Base-by-base conservation (phyloP, 1,140 invertebrate genomes). In the Drosophila repleta region DNA sequence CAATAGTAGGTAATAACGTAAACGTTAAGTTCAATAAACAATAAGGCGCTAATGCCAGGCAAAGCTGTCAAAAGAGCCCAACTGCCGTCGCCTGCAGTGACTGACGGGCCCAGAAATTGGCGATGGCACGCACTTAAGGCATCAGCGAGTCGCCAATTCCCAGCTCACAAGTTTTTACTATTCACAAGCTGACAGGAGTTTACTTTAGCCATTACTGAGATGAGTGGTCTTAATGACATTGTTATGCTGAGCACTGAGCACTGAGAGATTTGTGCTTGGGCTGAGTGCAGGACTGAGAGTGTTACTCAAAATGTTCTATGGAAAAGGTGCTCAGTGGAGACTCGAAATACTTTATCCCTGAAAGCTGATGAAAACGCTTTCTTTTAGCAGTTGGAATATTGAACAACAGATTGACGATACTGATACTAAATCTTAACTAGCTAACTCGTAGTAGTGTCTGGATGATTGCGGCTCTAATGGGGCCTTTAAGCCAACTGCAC, bases 1-100 rank as follows among this genome's bases (percentile, higher is more conserved):
- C 29, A 32, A 37, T 21, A 5, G 37, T 49, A 53, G 56, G 48
- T 52, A 83, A 72, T 63, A 84, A 78, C 56, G 61, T 79, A 68
- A 73, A 63, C 55, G 55, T 66, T 76, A 37, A 45, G 73, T 73
- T 63, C 73, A 68, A 79, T 83, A 83, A 83, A 72, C 56, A 82
- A 78, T 20, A 76, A 53, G 24, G 68, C 49, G 57, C 55, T 74
- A 55, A 56, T 60, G 37, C 58, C 74, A 67, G 61, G 62, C 81
- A 61, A 85, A 32, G 56, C 69, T 77, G 81, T 77, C 81, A 85
- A 77, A 80, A 71, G 41, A 74, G 64, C 20, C 67, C 13, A 64
- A 57, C 45, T 53, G 21, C 18, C 10, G 18, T 8, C 17, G n/a
- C 0, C 10, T n/a, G 18, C 45, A 11, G 43, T 64, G 76, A 80